Conservation (phyloP, 92 coral and sea anemone genomes). For the Zoanthus sansibaricus region DNA sequence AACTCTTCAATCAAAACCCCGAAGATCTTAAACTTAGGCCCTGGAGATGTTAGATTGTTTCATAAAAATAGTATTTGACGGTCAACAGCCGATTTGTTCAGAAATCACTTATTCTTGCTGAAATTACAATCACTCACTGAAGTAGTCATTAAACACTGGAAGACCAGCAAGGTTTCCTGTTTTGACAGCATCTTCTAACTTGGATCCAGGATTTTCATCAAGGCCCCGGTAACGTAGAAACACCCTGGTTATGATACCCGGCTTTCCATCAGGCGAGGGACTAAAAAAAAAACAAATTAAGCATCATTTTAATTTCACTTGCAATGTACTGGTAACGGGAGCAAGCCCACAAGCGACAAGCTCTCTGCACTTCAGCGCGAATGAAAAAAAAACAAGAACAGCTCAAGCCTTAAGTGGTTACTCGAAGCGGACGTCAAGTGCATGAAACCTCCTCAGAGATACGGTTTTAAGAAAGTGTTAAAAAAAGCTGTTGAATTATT, state of each 20-base stretch:
- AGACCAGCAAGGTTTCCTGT: slow-evolving; percentile 82
- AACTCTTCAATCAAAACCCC: too few relatives aligned
- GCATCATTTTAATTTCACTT: too few relatives aligned
- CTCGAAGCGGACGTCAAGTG: too few relatives aligned
- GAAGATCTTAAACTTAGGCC: too few relatives aligned
- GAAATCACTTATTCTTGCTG: neutral
- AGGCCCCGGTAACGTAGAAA: slow-evolving; percentile 40
- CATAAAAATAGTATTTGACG: neutral
- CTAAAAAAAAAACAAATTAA: neutral
- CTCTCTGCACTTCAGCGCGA: too few relatives aligned
- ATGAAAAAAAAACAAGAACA: too few relatives aligned
- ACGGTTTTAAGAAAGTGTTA: too few relatives aligned
- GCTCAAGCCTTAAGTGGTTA: too few relatives aligned
- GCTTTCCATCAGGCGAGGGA: slow-evolving; percentile 14
- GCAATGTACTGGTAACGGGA: too few relatives aligned
- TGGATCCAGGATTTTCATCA: slow-evolving; percentile 65
- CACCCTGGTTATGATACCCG: slow-evolving; percentile 5
- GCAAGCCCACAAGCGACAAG: too few relatives aligned
- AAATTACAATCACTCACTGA: slow-evolving; percentile 64
- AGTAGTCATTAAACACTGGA: slow-evolving; percentile 79
- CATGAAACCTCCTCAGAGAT: too few relatives aligned
- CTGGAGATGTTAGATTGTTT: neutral
- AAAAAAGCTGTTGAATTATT: too few relatives aligned
- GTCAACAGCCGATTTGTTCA: neutral
- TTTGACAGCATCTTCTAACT: slow-evolving; percentile 62